phyloP scores from a whole-genome alignment of 2,113 vertebrate species.

The Caranx ignobilis region DNA sequence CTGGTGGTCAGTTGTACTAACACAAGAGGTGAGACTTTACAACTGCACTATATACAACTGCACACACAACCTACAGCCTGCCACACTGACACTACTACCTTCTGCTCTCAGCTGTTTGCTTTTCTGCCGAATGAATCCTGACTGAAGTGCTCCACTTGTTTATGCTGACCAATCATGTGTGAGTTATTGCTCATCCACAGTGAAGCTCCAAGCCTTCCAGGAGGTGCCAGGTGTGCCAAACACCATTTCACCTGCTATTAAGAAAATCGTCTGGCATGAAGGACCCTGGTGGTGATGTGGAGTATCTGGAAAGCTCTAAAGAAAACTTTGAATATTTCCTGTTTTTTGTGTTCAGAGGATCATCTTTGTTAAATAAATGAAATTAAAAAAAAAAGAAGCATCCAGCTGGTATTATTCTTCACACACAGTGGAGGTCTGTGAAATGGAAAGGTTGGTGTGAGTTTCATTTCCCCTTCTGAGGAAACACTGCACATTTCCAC shows the following conservation, averaged over 20 bases:
- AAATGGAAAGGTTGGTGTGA: not conserved
- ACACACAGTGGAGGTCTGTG: not conserved
- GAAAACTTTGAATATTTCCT: not conserved
- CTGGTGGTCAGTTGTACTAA: slow-evolving; percentile 20
- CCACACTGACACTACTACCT: not conserved
- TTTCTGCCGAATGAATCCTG: slow-evolving; percentile 3
- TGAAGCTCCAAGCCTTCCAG: slow-evolving; percentile 4
- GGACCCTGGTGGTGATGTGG: not conserved
- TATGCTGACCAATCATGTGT: slow-evolving; percentile 24
- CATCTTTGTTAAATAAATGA: not conserved
- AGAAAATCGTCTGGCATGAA: slow-evolving; percentile 9
- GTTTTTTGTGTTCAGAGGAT: not conserved
- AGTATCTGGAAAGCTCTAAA: not conserved
- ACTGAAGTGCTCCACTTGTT: slow-evolving; percentile 20
- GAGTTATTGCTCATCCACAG: slow-evolving; percentile 39
- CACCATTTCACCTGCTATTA: slow-evolving; percentile 28
- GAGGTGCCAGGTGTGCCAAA: slow-evolving; percentile 44
- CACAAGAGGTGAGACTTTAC: not conserved
- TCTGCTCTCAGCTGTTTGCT: not conserved
- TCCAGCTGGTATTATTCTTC: not conserved
- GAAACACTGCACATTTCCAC: not conserved
- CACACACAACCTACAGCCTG: slow-evolving; percentile 1
- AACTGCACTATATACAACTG: slow-evolving; percentile 19
- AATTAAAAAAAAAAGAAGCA: not conserved
- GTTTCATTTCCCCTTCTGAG: not conserved